Percentiles rank a stretch among this genome's conserved stretches.
Conservation (phyloP, 2,113 vertebrate species). For the Rynchops niger region DNA sequence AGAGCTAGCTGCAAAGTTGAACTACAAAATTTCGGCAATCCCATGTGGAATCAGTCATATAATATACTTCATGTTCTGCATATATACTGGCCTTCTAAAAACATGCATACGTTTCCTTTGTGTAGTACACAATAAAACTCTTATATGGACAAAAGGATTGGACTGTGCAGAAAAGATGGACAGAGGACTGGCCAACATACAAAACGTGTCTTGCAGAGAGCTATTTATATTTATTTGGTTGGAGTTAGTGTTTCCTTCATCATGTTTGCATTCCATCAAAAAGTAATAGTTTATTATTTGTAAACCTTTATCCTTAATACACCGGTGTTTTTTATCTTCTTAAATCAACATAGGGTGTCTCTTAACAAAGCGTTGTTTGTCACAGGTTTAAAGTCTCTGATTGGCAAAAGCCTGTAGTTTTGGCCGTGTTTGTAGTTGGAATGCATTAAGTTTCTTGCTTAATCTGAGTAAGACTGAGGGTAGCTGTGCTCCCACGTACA, state of each 20-base stretch:
- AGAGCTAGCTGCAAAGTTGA: constrained; percentile 2
- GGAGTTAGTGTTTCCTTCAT: constrained; percentile 18
- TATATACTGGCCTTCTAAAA: neutral
- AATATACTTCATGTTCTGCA: neutral
- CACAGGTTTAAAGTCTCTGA: neutral
- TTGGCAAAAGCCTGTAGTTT: neutral
- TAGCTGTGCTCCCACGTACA: neutral
- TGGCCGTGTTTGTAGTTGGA: neutral
- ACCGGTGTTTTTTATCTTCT: neutral
- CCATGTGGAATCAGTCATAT: neutral
- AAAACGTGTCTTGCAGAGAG: neutral
- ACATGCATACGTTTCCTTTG: neutral
- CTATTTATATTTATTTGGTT: neutral
- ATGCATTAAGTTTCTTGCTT: neutral
- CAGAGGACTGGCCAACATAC: neutral
- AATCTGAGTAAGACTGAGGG: neutral
- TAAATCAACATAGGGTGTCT: neutral
- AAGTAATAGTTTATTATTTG: neutral
- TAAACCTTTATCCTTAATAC: neutral
- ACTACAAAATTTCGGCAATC: neutral
- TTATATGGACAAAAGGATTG: neutral
- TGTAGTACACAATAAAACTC: neutral
- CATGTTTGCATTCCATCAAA: neutral
- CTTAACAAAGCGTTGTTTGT: neutral
- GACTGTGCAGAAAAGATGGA: neutral